Evolutionary conservation across 2,888 invertebrate species (phyloP).

Genomic region (Alcis repandata): DNA sequence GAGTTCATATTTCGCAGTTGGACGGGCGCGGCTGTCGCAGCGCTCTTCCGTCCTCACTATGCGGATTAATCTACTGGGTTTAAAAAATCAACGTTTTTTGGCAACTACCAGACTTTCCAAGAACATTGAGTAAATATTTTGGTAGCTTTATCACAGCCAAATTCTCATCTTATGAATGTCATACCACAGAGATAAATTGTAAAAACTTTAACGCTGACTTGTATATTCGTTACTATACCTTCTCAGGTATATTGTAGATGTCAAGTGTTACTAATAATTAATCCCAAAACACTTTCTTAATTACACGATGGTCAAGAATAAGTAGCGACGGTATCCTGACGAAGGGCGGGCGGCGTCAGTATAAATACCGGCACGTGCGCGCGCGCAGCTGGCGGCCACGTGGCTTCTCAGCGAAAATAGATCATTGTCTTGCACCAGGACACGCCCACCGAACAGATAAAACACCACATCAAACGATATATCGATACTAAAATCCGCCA

Average conservation of each 20-base stretch:
- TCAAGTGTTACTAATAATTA: not conserved
- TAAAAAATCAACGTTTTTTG: not conserved
- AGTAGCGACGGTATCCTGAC: conserved; percentile 51
- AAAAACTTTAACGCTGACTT: too few species aligned
- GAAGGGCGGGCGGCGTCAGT: conserved; percentile 71
- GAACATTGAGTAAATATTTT: not conserved
- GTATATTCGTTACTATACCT: too few species aligned
- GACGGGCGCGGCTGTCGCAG: conserved; percentile 55
- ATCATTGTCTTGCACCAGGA: conserved; percentile 78
- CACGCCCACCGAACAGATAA: conserved; percentile 83
- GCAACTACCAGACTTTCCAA: not conserved
- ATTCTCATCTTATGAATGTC: not conserved
- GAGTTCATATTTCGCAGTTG: conserved; percentile 81
- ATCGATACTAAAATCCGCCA: conserved; percentile 70
- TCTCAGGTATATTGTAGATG: not conserved
- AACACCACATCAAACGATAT: conserved; percentile 83
- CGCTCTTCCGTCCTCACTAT: conserved; percentile 21
- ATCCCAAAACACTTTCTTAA: conserved; percentile 22
- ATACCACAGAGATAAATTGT: too few species aligned
- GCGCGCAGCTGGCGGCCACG: conserved; percentile 83
- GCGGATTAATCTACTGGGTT: not conserved
- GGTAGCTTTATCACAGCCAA: not conserved
- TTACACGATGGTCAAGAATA: conserved; percentile 33
- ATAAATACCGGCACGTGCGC: conserved; percentile 84
- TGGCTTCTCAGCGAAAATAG: conserved; percentile 83